phyloP scores from a whole-genome alignment of 2,113 vertebrate species.

The Theristicus caerulescens region DNA sequence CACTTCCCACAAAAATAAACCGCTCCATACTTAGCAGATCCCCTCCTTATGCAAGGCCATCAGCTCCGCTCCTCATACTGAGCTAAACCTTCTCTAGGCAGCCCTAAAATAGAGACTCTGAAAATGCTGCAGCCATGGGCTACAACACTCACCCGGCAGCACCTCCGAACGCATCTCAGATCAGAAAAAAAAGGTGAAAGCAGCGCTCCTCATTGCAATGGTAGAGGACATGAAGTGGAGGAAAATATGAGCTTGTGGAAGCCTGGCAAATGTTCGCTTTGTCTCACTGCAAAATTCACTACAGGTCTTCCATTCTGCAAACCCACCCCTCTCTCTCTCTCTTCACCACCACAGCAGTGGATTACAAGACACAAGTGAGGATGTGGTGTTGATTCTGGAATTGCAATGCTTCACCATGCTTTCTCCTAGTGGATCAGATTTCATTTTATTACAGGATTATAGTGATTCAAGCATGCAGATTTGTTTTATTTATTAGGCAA shows the following conservation, averaged over 20 bases:
- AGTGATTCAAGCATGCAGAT: conserved; percentile 51
- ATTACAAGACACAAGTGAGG: neutral
- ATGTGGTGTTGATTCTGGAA: neutral
- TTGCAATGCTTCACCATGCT: neutral
- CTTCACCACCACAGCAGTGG: neutral
- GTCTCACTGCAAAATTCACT: neutral
- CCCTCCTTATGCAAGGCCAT: conserved; percentile 13
- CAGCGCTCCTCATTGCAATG: neutral
- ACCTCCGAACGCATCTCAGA: neutral
- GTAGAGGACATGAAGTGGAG: neutral
- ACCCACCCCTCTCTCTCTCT: neutral
- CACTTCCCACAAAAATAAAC: conserved; percentile 49
- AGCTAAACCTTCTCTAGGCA: conserved; percentile 24
- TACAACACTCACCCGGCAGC: neutral
- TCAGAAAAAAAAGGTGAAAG: neutral
- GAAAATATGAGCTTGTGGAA: neutral
- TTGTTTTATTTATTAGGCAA: conserved; percentile 22
- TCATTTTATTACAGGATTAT: conserved; percentile 12
- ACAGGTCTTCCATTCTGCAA: neutral
- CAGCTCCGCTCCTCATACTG: neutral
- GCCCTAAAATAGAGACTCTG: conserved; percentile 22
- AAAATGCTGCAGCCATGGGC: conserved; percentile 11
- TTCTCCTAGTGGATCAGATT: conserved; percentile 11
- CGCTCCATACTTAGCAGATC: conserved; percentile 35
- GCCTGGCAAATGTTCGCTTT: neutral